Evolutionary conservation across 2,888 invertebrate genomes (phyloP).

Genomic region (Lasius fuliginosus): DNA sequence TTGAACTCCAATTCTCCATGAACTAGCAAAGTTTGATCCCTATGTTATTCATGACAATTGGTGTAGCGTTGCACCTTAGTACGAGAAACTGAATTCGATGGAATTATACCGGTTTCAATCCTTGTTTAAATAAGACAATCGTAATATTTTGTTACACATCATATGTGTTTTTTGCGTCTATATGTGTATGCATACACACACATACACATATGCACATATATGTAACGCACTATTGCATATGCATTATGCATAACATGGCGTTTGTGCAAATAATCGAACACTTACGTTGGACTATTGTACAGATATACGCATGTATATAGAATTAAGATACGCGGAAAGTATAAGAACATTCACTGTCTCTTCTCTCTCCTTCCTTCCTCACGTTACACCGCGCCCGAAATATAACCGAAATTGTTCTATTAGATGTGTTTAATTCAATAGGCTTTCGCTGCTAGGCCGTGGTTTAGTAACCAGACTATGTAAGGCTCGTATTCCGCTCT

Average conservation of each 20-base stretch:
- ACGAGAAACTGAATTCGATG: background rate
- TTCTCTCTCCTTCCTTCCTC: background rate
- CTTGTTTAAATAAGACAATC: background rate
- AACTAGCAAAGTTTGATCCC: background rate
- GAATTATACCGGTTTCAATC: conserved; percentile 39
- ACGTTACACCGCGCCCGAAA: conserved; percentile 11
- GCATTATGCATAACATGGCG: conserved; percentile 43
- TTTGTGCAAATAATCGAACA: conserved; percentile 68
- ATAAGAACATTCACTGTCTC: conserved; percentile 4
- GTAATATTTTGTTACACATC: conserved; percentile 44
- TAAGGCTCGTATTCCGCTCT: conserved; percentile 86
- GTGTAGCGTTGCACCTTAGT: background rate
- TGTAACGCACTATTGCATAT: conserved; percentile 31
- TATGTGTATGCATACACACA: background rate
- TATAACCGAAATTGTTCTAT: conserved; percentile 35
- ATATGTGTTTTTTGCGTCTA: conserved; percentile 28
- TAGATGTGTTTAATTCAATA: conserved; percentile 64
- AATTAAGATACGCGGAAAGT: conserved; percentile 47
- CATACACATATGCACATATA: conserved; percentile 2
- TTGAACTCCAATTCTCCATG: background rate
- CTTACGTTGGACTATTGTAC: conserved; percentile 40
- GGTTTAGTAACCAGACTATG: conserved; percentile 86
- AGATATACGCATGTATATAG: conserved; percentile 30
- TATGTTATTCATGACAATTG: background rate
- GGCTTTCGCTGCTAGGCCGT: conserved; percentile 76